Evolutionary conservation across 1,140 invertebrate genomes (phyloP), one percentile per base, ranked within the genome.

Genomic region (Episyrphus balteatus): DNA sequence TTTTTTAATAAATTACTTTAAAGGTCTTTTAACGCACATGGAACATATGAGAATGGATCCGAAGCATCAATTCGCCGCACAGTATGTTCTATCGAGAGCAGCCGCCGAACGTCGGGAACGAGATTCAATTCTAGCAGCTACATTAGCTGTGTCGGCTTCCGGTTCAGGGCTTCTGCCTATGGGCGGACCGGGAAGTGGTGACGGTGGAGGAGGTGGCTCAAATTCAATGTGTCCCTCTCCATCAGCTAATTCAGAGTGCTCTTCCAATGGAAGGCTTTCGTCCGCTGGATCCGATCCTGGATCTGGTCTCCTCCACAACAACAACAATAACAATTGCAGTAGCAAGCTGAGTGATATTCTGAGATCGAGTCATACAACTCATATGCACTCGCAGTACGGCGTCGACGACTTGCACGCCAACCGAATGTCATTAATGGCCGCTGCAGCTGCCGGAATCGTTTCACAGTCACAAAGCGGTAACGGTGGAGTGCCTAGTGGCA

Each of bases 1-100:
- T 34, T 46, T 39, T 52, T 49, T 31, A 44, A 70, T 71, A 12
- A 36, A 51, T 46, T 47, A 45, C 50, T 19, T 42, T 53, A 32
- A 70, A 93, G 91, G 89, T 66, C 75, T 94, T 19, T 75, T 94
- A 44, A 86, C 84, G 50, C 91, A 94, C 66, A 93, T 94, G 90
- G 91, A 94, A 63, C 88, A 92, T 62, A 93, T 93, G 91, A 79
- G 90, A 58, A 93, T 92, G 88, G 90, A 94, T 70, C 89, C 90
- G 3, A 94, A 93, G 70, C 90, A 93, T 77, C 90, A 93, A 66
- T 93, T 93, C 62, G 90, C 90, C 31, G 90, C 91, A 19, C 90
- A 94, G 64, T 92, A 92, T 66, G 88, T 93, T 17, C 75, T 93
- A 44, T 91, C 87, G 50, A 73, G 89, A 55, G 90, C 89, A 9